Percentiles rank a stretch among this genome's conserved stretches.
Conservation (phyloP, 2,797 vertebrate species). For the Acrocephalus scirpaceus region DNA sequence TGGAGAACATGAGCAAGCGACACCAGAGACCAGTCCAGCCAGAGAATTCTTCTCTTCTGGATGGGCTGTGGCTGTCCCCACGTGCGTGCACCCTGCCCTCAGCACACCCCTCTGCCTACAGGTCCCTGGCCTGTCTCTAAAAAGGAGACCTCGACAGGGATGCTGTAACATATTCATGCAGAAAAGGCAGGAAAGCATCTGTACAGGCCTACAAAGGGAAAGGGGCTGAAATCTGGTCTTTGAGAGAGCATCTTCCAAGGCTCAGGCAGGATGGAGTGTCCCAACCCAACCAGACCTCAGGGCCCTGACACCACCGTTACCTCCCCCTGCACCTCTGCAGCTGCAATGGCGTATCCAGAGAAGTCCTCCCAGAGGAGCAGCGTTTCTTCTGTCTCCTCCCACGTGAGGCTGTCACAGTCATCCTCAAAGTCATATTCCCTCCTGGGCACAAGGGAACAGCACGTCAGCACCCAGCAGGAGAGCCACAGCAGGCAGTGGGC, state of each 20-base stretch:
- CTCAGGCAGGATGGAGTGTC: not conserved
- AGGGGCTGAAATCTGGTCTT: not conserved
- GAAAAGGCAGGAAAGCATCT: not conserved
- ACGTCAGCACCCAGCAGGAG: not conserved
- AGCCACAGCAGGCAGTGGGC: not conserved
- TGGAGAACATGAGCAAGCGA: not conserved
- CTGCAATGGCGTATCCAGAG: constrained; percentile 89
- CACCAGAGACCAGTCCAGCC: not conserved
- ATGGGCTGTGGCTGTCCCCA: not conserved
- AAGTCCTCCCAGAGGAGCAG: constrained; percentile 97
- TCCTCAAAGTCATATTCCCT: constrained; percentile 97
- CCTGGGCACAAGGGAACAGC: constrained; percentile 70
- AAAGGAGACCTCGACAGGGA: not conserved
- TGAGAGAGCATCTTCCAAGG: not conserved
- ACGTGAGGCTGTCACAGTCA: constrained; percentile 96
- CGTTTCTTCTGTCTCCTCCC: constrained; percentile 98
- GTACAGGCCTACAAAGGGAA: not conserved
- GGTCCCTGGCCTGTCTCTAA: not conserved
- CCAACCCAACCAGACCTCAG: not conserved
- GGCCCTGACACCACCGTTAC: constrained; percentile 71
- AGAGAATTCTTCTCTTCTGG: not conserved
- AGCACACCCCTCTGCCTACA: not conserved
- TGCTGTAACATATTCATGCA: not conserved
- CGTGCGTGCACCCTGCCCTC: fast-evolving
- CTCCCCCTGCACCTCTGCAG: constrained; percentile 89